Percentiles rank a stretch among this genome's conserved stretches.
Conservation (phyloP, 2,888 invertebrate genomes). For the Cosmia trapezina region DNA sequence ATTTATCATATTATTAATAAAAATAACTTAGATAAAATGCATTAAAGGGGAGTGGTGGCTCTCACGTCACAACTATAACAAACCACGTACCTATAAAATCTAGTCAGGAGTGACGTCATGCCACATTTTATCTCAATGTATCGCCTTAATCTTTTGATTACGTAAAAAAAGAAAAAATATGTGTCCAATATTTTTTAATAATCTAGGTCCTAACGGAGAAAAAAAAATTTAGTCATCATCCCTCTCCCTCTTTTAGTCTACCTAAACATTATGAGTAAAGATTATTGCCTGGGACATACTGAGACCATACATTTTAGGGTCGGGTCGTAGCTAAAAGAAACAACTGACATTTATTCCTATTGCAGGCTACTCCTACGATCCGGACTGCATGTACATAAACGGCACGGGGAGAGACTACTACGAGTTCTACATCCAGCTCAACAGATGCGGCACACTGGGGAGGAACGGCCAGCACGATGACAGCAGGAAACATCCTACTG, state of each 20-base stretch:
- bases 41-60: too few relatives aligned
- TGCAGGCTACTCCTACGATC: conserved; percentile 97
- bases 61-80: too few relatives aligned
- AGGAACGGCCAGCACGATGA: conserved; percentile 96
- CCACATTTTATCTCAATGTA: too few relatives aligned
- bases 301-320: not conserved
- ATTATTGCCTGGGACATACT: not conserved
- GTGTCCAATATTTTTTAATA: too few relatives aligned
- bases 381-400: conserved; percentile 98
- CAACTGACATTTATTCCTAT: not conserved
- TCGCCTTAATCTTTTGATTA: too few relatives aligned
- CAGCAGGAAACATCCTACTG: conserved; percentile 95
- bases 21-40: too few relatives aligned
- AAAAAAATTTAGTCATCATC: too few relatives aligned
- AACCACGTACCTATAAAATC: too few relatives aligned
- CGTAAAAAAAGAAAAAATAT: too few relatives aligned
- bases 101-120: too few relatives aligned
- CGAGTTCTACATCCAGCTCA: conserved; percentile 97
- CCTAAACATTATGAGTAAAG: not conserved
- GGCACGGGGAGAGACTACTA: conserved; percentile 97
- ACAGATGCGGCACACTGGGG: conserved; percentile 97
- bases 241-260: not conserved
- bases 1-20: too few relatives aligned
- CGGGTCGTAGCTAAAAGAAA: not conserved
- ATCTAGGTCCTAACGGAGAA: too few relatives aligned